Conservation (phyloP, 2,797 vertebrate species). For the Acipenser transmontanus region DNA sequence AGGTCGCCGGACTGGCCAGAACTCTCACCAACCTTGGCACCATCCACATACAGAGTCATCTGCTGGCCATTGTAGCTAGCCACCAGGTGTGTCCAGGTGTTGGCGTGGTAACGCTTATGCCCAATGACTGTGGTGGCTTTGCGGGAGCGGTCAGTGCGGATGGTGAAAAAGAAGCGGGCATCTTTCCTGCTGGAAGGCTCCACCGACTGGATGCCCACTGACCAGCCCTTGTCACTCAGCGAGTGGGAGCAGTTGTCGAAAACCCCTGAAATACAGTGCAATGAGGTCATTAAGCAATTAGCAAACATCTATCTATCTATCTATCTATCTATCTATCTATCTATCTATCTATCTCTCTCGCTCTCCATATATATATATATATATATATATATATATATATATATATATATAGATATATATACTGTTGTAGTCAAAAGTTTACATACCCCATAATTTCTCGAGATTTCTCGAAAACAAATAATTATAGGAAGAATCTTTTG, state of each 20-base stretch:
- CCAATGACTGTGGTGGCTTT: slow-evolving; percentile 65
- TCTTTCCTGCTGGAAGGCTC: slow-evolving; percentile 66
- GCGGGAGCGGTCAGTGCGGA: slow-evolving; percentile 78
- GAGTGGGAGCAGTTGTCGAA: slow-evolving; percentile 92
- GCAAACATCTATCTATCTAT: not conserved
- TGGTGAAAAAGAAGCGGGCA: slow-evolving; percentile 83
- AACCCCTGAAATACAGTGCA: slow-evolving; percentile 59
- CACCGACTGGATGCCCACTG: slow-evolving; percentile 74
- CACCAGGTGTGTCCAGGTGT: slow-evolving; percentile 79
- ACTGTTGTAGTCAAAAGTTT: no score
- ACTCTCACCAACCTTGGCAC: slow-evolving; percentile 73
- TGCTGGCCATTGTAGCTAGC: slow-evolving; percentile 74
- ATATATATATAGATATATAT: not conserved
- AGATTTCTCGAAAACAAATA: no score
- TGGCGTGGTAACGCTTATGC: slow-evolving; percentile 64
- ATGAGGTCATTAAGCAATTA: not conserved
- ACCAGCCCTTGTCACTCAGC: slow-evolving; percentile 85
- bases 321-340: not conserved
- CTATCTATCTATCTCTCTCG: not conserved
- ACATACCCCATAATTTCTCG: no score
- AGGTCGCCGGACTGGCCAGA: slow-evolving; percentile 70
- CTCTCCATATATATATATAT: not conserved
- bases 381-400: slow-evolving; percentile 3
- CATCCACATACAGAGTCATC: slow-evolving; percentile 81
- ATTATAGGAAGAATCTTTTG: no score